Evolutionary conservation across 1,140 invertebrate genomes (phyloP), one percentile per base, ranked within the genome.

Genomic region (Schlechtendalia chinensis): DNA sequence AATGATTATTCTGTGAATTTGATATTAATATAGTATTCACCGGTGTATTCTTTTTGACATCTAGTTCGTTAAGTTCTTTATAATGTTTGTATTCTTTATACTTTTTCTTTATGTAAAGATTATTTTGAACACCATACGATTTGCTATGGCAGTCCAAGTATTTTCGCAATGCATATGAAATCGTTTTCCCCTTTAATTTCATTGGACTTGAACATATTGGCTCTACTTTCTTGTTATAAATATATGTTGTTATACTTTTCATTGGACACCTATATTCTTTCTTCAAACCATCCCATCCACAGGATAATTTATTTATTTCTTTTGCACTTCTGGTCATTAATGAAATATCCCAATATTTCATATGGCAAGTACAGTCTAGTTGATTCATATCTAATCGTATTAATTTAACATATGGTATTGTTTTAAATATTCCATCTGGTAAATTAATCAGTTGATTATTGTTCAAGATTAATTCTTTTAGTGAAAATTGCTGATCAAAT

Each of bases 341-440:
- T 45, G 86, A 85, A 58, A 89, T 87, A 83, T 90, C 88, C 91
- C 91, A 92, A 56, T 87, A 87, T 69, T 83, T 84, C 90, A 92
- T 91, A 2, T 87, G 85, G 83, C 91, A 93, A 54, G 87, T 88
- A 83, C 91, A 93, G 81, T 91, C 87, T 91, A 91, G 92, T 14
- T 90, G 90, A 86, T 93, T 93, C 12, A 87, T 86, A 82, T 90
- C 89, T 59, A 91, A 83, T 74, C 90, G 86, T 5, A 89, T 87
- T 56, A 91, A 84, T 85, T 88, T 88, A 22, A 81, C 19, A 5
- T 88, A 83, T 0, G 87, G 86, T 67, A 89, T 84, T 80, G 84
- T 86, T 69, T 85, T 84, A 81, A 92, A 91, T 81, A 93, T 87
- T 59, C 87, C 87, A 45, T 82, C 82, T 12, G 91, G 89, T 69